Evolutionary conservation across 2,113 vertebrate species (phyloP).

Genomic region (Pituophis catenifer): DNA sequence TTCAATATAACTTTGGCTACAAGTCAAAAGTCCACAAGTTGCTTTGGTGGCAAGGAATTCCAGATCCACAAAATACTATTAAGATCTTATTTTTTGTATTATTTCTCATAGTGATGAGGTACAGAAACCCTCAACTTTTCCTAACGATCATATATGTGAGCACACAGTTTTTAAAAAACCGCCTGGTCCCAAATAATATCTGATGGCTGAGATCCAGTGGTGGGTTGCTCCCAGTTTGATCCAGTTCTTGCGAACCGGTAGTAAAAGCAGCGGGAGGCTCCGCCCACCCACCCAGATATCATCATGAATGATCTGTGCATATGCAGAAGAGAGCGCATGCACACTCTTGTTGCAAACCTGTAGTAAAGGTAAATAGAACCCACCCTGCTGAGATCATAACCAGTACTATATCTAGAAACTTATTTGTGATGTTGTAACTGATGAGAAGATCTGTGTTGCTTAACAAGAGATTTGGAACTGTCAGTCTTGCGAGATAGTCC

Average conservation of each 20-base stretch:
- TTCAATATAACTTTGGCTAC: background rate
- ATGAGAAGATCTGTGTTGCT: background rate
- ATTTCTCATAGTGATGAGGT: background rate
- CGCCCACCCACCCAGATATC: no score
- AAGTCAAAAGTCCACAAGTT: background rate
- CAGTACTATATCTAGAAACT: background rate
- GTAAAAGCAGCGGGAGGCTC: no score
- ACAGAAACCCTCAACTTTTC: background rate
- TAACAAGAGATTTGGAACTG: background rate
- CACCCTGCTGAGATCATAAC: background rate
- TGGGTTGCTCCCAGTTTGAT: no score
- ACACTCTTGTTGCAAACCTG: no score
- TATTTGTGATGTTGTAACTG: background rate
- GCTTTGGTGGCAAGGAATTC: background rate
- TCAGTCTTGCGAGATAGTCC: background rate
- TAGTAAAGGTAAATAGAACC: no score
- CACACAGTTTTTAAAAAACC: background rate
- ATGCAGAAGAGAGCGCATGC: no score
- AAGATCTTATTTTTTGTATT: background rate
- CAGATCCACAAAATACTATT: background rate
- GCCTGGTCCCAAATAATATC: background rate
- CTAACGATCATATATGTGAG: background rate
- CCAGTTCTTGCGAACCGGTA: no score
- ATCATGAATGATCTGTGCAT: no score
- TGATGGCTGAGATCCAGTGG: background rate